These are phyloP conservation scores for Lepus timidus DNA, from an alignment of 2,113 vertebrate species.

Conservation along the genomic window DNA sequence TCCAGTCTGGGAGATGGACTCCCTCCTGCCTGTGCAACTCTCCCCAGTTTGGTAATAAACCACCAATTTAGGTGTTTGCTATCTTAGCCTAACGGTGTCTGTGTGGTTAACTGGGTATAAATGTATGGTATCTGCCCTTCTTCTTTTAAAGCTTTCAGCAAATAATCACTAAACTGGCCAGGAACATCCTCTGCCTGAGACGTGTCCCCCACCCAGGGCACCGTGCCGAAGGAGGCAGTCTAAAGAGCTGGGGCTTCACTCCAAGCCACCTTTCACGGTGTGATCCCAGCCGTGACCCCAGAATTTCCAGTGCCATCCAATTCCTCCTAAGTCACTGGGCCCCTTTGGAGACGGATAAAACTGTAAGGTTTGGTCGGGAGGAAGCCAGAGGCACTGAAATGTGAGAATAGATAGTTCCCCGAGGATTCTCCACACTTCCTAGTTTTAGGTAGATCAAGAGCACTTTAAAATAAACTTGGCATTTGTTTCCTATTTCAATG, in stretches of 20 bases:
- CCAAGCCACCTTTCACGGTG: background rate
- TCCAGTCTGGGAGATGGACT: background rate
- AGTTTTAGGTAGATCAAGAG: conserved; percentile 62
- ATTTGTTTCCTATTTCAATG: conserved; percentile 33
- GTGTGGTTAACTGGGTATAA: conserved; percentile 1
- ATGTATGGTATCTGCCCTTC: conserved; percentile 44
- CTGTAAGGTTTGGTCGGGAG: background rate
- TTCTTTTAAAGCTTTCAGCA: conserved; percentile 68
- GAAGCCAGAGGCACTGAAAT: background rate
- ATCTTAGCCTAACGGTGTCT: conserved; percentile 62
- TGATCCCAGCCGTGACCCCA: background rate
- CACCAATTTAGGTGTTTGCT: conserved; percentile 55
- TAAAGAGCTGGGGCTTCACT: rapidly evolving
- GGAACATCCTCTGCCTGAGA: background rate
- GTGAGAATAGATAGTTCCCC: conserved; percentile 11
- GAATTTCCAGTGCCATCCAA: conserved; percentile 3
- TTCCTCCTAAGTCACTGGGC: background rate
- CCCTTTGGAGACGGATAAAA: background rate
- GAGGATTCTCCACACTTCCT: conserved; percentile 26
- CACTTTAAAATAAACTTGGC: conserved; percentile 69
- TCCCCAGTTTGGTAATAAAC: conserved; percentile 51
- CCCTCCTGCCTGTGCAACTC: background rate
- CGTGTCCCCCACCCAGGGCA: background rate
- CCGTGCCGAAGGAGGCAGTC: rapidly evolving
- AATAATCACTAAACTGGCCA: conserved; percentile 9